Evolutionary conservation across 2,113 vertebrate species (phyloP), one percentile per base, ranked within the genome.

Genomic region (Zingel zingel): DNA sequence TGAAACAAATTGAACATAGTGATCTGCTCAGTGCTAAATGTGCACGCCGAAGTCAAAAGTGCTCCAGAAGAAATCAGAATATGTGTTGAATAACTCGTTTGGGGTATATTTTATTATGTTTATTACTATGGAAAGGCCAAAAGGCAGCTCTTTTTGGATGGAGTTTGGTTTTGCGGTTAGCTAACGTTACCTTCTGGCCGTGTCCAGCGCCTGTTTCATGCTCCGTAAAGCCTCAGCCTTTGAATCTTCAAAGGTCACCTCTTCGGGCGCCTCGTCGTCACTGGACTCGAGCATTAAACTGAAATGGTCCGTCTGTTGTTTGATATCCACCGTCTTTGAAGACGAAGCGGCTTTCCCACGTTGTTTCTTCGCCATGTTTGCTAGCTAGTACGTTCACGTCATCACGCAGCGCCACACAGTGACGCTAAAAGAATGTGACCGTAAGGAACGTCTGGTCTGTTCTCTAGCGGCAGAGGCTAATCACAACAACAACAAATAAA

Each of bases 201-300:
- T 66, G 59, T 94, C 90, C 86, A 93, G 76, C 1, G 92, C 94
- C 12, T 84, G 77, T 33, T 89, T 92, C 68, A 93, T 75, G 47
- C 87, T 92, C 69, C 73, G 85, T 0, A 94, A 2, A 5, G 95
- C 95, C 4, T 68, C 27, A 0, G 59, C 59, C 74, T 90, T 95
- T 0, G 94, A 93, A 15, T 93, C 92, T 9, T 91, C 90, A 43
- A 96, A 96, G 0, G 86, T 91, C 25, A 96, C 84, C 67, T 95
- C 94, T 12, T 95, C 95, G 0, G 95, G 95, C 0, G 74, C 93
- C 1, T 95, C 95, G 1, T 95, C 95, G 16, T 95, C 95, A 1
- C 95, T 95, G 15, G 86, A 86, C 0, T 86, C 74, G 0, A 89
- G 19, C 0, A 4, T 12, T 4, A 88, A 25, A 6, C 0, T 9